phyloP scores from a whole-genome alignment of 2,113 vertebrate species.

The Carassius gibelio region DNA sequence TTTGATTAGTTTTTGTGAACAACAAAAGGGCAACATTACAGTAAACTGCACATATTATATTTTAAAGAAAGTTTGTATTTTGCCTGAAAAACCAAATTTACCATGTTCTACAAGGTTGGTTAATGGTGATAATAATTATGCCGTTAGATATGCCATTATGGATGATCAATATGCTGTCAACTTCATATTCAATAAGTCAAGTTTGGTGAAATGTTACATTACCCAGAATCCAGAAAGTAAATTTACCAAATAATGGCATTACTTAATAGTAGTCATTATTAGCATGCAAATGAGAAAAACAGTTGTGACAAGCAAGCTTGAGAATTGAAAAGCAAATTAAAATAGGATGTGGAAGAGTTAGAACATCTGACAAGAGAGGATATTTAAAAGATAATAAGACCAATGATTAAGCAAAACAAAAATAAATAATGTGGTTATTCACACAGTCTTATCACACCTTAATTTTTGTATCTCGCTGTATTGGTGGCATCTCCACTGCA shows the following conservation, averaged over 20 bases:
- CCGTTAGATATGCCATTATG: not conserved
- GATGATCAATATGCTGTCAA: not conserved
- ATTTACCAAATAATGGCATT: not conserved
- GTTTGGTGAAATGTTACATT: not conserved
- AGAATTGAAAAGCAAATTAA: too few species aligned
- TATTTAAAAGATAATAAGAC: too few species aligned
- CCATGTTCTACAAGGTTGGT: not conserved
- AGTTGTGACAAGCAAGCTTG: too few species aligned
- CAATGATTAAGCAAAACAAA: too few species aligned
- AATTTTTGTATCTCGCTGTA: not conserved
- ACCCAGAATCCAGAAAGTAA: not conserved
- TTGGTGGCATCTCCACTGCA: not conserved
- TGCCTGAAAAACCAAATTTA: not conserved
- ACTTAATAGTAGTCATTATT: not conserved
- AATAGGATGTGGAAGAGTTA: too few species aligned
- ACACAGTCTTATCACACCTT: not conserved
- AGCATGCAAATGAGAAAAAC: too few species aligned
- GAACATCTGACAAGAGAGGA: too few species aligned
- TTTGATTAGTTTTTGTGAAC: not conserved
- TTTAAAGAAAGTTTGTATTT: not conserved
- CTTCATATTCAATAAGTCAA: not conserved
- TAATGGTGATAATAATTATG: not conserved
- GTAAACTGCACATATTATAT: not conserved
- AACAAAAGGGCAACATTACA: not conserved
- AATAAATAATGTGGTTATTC: not conserved